These are phyloP conservation scores for Leptestheria dahalacensis DNA, from an alignment of 1,140 invertebrate genomes.

Conservation along the genomic window DNA sequence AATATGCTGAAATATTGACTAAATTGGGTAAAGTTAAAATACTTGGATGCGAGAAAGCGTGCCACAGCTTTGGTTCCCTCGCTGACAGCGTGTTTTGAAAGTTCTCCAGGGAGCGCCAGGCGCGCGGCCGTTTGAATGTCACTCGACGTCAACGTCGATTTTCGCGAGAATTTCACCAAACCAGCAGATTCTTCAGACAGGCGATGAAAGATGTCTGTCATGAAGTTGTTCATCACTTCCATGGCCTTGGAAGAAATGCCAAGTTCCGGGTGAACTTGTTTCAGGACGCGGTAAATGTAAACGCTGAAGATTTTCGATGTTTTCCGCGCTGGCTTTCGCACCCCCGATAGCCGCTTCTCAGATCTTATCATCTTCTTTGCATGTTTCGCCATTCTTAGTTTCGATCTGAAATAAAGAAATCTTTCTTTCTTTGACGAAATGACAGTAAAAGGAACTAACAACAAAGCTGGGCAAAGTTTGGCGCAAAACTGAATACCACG, in stretches of 20 bases:
- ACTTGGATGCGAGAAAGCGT: slow-evolving; percentile 30
- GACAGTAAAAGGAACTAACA: too few relatives aligned
- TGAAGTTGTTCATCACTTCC: slow-evolving; percentile 36
- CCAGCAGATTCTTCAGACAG: slow-evolving; percentile 27
- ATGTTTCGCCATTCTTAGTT: background rate
- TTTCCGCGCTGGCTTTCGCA: background rate
- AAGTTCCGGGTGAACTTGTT: slow-evolving; percentile 34
- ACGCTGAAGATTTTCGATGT: slow-evolving; percentile 12
- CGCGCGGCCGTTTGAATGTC: slow-evolving; percentile 31
- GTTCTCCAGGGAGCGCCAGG: slow-evolving; percentile 28
- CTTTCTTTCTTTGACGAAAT: too few relatives aligned
- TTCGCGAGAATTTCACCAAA: slow-evolving; percentile 26
- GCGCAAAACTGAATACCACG: too few relatives aligned
- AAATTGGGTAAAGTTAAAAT: too few relatives aligned
- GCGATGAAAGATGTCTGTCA: slow-evolving; percentile 30
- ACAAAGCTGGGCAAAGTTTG: too few relatives aligned
- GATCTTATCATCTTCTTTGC: background rate
- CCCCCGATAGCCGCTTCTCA: background rate
- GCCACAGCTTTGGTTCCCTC: slow-evolving; percentile 36
- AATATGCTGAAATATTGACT: too few relatives aligned
- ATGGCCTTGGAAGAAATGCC: slow-evolving; percentile 36
- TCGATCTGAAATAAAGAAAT: too few relatives aligned
- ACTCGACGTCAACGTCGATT: slow-evolving; percentile 27
- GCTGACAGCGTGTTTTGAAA: slow-evolving; percentile 33
- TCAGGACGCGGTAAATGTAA: slow-evolving; percentile 27